Percentiles rank a stretch among this genome's conserved stretches.
Conservation (phyloP, 2,888 invertebrate genomes). For the Drosophila subquinaria region DNA sequence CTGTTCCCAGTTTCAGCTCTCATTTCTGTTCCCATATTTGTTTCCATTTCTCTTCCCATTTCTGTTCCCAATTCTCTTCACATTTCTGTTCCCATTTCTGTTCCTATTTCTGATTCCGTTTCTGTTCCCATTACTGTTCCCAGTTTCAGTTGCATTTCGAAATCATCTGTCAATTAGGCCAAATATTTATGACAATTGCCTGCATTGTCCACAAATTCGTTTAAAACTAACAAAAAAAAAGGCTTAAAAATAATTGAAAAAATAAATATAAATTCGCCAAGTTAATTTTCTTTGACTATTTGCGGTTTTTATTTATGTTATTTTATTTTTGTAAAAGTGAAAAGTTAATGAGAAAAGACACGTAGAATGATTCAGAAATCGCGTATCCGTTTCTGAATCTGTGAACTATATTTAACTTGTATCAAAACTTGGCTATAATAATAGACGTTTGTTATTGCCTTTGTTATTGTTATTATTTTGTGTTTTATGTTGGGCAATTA, state of each 20-base stretch:
- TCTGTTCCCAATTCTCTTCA: no score
- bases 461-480: constrained; percentile 44
- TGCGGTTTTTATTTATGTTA: neutral
- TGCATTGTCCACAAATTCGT: constrained; percentile 32
- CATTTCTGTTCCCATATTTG: no score
- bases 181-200: constrained; percentile 22
- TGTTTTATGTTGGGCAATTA: constrained; percentile 73
- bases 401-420: no score
- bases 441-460: no score
- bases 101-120: neutral
- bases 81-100: no score
- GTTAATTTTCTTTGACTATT: neutral
- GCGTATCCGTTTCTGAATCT: no score
- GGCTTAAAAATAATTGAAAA: constrained; percentile 15
- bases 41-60: neutral
- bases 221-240: neutral
- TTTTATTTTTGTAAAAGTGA: neutral
- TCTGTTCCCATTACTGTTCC: no score
- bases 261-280: constrained; percentile 15
- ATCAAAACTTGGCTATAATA: no score
- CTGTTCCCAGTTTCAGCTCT: no score
- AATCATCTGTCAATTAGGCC: constrained; percentile 2
- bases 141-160: neutral
- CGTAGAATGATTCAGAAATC: no score
- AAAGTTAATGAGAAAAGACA: no score